Base-by-base conservation (phyloP, 2,797 vertebrate species). In the Chanos chanos region DNA sequence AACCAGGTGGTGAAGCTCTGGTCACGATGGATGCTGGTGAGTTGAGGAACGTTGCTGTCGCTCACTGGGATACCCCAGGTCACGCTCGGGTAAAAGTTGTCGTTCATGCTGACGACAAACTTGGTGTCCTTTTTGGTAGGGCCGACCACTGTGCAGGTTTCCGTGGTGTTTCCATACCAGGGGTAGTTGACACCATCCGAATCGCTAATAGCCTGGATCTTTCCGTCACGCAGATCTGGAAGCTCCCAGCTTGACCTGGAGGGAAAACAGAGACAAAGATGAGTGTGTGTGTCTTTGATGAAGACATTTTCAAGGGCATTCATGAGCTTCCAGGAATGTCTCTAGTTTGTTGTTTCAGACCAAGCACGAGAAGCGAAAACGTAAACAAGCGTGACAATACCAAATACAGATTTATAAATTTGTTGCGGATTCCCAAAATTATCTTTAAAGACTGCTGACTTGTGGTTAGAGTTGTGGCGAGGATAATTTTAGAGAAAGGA, bases 71-170 rank as follows among this genome's bases (percentile, higher is more conserved):
- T 90, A 0, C 94, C 94, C 97, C 97, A 99, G 12, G 97, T 98
- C 82, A 99, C 95, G 0, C 97, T 99, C 22, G 97, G 97, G 86
- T 99, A 98, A 74, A 99, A 99, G 81, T 99, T 99, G 84, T 99
- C 97, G 1, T 98, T 99, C 97, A 99, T 99, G 79, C 94, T 98
- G 78, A 98, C 90, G 2, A 83, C 90, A 86, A 98, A 96, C 79
- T 87, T 93, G 84, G 87, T 92, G 71, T 96, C 93, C 70, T 91
- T 94, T 83, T 90, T 94, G 39, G 95, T 98, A 71, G 97, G 96
- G 4, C 96, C 97, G 34, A 91, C 89, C 0, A 98, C 81, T 19
- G 93, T 97, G 87, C 90, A 96, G 3, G 96, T 98, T 78, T 99
- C 96, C 0, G 95, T 98, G 30, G 96, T 98, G 85, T 96, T 99